phyloP scores from a whole-genome alignment of 1,140 invertebrate species.

The Sweltsa coloradensis region DNA sequence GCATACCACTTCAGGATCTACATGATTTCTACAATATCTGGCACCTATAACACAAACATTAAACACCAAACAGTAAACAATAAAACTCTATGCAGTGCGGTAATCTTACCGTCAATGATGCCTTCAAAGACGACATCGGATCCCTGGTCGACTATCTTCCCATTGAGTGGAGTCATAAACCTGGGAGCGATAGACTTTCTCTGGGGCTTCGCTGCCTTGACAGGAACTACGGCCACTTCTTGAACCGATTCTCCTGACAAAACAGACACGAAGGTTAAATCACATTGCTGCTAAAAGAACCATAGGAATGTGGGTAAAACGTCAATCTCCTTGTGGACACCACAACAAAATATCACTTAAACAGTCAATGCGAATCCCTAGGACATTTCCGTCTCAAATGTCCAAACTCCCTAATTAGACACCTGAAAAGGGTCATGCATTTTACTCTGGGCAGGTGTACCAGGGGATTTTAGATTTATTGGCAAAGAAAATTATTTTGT shows the following conservation, averaged over 20 bases:
- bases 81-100: not conserved
- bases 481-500: too few relatives aligned
- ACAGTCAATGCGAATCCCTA: too few relatives aligned
- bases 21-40: not conserved
- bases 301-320: too few relatives aligned
- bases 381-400: too few relatives aligned
- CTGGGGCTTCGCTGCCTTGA: slow-evolving; percentile 29
- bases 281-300: too few relatives aligned
- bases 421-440: too few relatives aligned
- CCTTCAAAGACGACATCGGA: slow-evolving; percentile 55
- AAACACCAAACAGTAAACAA: slow-evolving; percentile 3
- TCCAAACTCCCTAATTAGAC: too few relatives aligned
- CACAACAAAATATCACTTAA: too few relatives aligned
- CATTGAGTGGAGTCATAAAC: slow-evolving; percentile 53
- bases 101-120: slow-evolving; percentile 49
- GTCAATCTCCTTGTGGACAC: too few relatives aligned
- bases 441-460: too few relatives aligned
- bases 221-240: not conserved
- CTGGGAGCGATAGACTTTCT: slow-evolving; percentile 47
- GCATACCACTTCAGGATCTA: not conserved
- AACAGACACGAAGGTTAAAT: too few relatives aligned
- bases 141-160: slow-evolving; percentile 64
- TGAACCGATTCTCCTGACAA: slow-evolving; percentile 1
- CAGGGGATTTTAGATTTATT: too few relatives aligned
- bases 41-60: slow-evolving; percentile 1